Evolutionary conservation across 1,140 invertebrate species (phyloP), one percentile per base, ranked within the genome.

Genomic region (Panagrolaimus sp.): DNA sequence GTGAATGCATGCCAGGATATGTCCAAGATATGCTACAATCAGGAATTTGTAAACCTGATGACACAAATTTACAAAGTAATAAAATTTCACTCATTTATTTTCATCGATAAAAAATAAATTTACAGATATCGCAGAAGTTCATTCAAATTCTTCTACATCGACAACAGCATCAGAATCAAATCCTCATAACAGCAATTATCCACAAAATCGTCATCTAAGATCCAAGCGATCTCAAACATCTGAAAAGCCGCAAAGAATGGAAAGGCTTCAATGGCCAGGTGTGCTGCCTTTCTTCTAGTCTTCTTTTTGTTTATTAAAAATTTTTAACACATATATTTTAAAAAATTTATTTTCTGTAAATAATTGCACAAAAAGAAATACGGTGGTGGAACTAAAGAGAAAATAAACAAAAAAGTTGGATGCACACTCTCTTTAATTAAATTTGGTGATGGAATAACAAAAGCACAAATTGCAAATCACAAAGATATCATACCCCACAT

Each of bases 261-360:
- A 71, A 20, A 20, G 69, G n/a, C 70, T 73, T 27, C 70, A 71
- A 31, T 72, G 69, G 70, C 70, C 70, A 73, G 70, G 70, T 71
- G 38, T 48, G 20, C 25, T n/a, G 20, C 13, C 20, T 57, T 11
- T 20, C 51, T 13, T 27, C 20, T 57, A 20, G 51, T 27, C 20
- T 27, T n/a, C 0, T 57, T 16, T 16, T 11, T n/a, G 27, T 57
- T 20, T 25, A 4, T 2, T 38, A 38, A 38, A 38, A 38, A n/a
- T n/a, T n/a, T 38, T 38, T 38, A 38, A 38, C 31, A 38, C 31
- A 38, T 7, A 38, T 38, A 4, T 38, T 38, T 38, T 38, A 38
- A 38, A 38, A 38, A 38, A 4, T 7, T 4, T 4, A 38, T 38
- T 38, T 4, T 38, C 31, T 38, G 31, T 38, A 38, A 38, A 38